Evolutionary conservation across 2,888 invertebrate species (phyloP), one percentile per base, ranked within the genome.

Genomic region (Gymnosoma rotundatum): DNA sequence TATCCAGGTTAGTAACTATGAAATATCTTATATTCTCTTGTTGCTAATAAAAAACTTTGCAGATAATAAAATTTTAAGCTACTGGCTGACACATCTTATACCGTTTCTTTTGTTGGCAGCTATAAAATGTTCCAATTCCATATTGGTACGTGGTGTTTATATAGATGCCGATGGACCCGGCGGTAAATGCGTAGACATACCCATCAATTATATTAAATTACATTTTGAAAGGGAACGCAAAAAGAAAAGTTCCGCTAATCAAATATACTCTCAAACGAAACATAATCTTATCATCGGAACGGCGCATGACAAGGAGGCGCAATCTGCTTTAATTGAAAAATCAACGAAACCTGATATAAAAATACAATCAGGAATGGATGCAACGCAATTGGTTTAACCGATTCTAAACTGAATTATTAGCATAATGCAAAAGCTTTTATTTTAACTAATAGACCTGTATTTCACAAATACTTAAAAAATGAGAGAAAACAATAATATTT

Each of bases 151-250:
- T 60, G 98, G 97, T 0, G 97, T 97, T 1, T 97, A 96, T 92
- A 96, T 97, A 73, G 97, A 97, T 91, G 97, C 96, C 0, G 97
- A 97, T 88, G 97, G 97, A 87, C 95, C 95, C 0, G 95, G 95
- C 0, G 96, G 96, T 18, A 95, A 96, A 88, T 96, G 97, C 89
- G 96, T 97, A 2, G 95, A 96, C 69, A 96, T 97, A 91, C 96
- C 97, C 5, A 96, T 96, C 89, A 96, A 96, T 89, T 97, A 97
- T 91, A 94, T 97, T 38, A 93, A 96, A 86, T 92, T 96, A 16
- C 96, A 96, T 92, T 95, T 96, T 92, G 94, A 95, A 89, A 94
- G 95, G 85, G 95, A 95, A 88, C 93, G 95, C 70, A 93, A 93
- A 66, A 95, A 95, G 91, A 95, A 95, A 38, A 50, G 32, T 25